Percentiles rank a stretch among this genome's conserved stretches.
Conservation (phyloP, 2,888 invertebrate genomes). For the Cerastis leucographa region DNA sequence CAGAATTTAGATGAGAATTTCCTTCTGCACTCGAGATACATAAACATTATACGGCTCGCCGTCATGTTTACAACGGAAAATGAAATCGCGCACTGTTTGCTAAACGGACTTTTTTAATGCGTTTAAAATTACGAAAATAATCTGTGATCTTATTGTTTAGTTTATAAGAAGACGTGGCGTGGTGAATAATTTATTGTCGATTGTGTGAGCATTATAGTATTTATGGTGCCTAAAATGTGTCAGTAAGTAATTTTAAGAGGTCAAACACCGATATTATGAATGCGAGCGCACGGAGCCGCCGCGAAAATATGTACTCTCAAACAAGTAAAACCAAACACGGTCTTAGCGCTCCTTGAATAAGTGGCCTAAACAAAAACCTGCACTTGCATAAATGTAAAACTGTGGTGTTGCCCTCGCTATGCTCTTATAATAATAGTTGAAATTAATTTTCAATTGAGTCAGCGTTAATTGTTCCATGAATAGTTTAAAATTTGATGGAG, state of each 20-base stretch:
- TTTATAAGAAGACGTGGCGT: constrained; percentile 57
- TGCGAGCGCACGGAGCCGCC: constrained; percentile 87
- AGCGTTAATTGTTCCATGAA: constrained; percentile 74
- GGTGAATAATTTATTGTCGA: constrained; percentile 54
- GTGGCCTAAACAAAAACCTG: constrained; percentile 79
- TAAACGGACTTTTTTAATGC: constrained; percentile 80
- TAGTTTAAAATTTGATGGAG: constrained; percentile 68
- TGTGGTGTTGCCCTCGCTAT: constrained; percentile 59
- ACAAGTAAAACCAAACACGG: constrained; percentile 83
- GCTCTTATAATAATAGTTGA: constrained; percentile 66
- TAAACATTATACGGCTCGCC: constrained; percentile 85
- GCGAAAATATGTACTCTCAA: constrained; percentile 86
- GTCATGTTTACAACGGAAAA: constrained; percentile 89
- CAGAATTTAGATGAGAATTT: constrained; percentile 89
- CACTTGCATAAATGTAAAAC: constrained; percentile 78
- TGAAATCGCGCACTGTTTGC: constrained; percentile 82
- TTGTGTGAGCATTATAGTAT: constrained; percentile 60
- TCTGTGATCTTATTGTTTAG: constrained; percentile 66
- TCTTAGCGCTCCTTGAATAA: constrained; percentile 80
- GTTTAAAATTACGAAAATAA: constrained; percentile 82
- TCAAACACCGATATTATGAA: constrained; percentile 86
- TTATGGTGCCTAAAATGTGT: constrained; percentile 75
- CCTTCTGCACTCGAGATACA: constrained; percentile 86
- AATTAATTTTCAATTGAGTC: constrained; percentile 76
- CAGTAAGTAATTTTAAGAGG: constrained; percentile 83